Conservation (phyloP, 1,140 invertebrate species). For the Apis florea region DNA sequence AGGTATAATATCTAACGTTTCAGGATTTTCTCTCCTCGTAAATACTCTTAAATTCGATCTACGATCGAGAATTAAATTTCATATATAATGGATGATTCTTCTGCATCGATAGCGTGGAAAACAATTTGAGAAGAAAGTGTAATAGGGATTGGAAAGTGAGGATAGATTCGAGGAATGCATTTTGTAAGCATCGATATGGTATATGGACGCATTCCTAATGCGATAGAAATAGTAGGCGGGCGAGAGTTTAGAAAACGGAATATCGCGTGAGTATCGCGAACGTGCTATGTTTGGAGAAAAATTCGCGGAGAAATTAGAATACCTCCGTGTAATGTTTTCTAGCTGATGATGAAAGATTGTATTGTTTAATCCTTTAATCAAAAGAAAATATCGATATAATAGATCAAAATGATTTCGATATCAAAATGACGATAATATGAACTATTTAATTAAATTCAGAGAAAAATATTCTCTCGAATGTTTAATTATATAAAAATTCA, state of each 20-base stretch:
- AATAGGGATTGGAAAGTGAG: background rate
- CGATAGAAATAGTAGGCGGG: background rate
- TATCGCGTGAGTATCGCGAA: background rate
- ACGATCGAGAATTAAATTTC: background rate
- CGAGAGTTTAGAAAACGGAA: background rate
- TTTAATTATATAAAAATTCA: too few species aligned
- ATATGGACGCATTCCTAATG: background rate
- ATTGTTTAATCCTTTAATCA: too few species aligned
- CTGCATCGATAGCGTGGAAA: background rate
- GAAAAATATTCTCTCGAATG: too few species aligned
- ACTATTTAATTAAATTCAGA: too few species aligned
- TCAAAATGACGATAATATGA: too few species aligned
- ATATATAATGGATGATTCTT: background rate
- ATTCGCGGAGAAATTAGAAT: background rate
- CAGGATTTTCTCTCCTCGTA: background rate
- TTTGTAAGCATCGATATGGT: background rate
- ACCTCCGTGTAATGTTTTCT: background rate
- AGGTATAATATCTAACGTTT: too few species aligned
- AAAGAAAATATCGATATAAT: too few species aligned
- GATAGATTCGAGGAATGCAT: background rate
- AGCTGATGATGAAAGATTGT: background rate
- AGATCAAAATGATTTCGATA: too few species aligned
- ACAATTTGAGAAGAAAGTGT: too few species aligned
- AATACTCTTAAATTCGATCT: background rate
- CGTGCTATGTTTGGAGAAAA: background rate